Evolutionary conservation across 2,888 invertebrate genomes (phyloP), one percentile per base, ranked within the genome.

Genomic region (Catonia carolina): DNA sequence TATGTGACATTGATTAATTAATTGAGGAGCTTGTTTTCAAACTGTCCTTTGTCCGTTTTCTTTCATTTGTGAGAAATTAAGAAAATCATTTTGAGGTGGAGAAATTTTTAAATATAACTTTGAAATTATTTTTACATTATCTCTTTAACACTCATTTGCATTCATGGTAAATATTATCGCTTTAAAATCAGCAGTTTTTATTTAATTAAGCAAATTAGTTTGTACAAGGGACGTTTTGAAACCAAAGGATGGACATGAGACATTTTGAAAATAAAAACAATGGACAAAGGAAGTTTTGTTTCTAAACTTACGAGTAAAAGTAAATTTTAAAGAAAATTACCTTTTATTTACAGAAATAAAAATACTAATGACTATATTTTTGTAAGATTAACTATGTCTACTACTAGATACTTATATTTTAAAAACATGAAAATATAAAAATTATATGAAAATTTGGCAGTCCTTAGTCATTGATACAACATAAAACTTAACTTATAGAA

Each of bases 181-280:
- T 22, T 47, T 47, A 2, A 37, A 20, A 47, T 4, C 22, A 23
- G 12, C 47, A 18, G 8, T 22, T 47, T 47, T 18, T 47, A 14
- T 2, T 14, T 12, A 12, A 42, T 20, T 47, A 2, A 47, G 22
- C 8, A 14, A 22, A 4, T 20, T 47, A 6, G 22, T 10, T 47
- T 47, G 17, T 14, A 22, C 14, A 6, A 47, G 17, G 47, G 47
- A 20, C 14, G 20, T 18, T 18, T 18, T 15, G 3, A 3, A 47
- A 47, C 5, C 23, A 6, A 18, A 18, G 2, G 22, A 15, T 22
- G 17, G 20, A 20, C 10, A 17, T 18, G 17, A 22, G 47, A 18
- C 18, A 52, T 47, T 39, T 57, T 23, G 36, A 6, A 53, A 50
- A 52, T 49, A 59, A 39, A 56, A 35, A 33, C 53, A 45, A 60